Conservation (phyloP, 2,888 invertebrate species). For the Deilephila elpenor region DNA sequence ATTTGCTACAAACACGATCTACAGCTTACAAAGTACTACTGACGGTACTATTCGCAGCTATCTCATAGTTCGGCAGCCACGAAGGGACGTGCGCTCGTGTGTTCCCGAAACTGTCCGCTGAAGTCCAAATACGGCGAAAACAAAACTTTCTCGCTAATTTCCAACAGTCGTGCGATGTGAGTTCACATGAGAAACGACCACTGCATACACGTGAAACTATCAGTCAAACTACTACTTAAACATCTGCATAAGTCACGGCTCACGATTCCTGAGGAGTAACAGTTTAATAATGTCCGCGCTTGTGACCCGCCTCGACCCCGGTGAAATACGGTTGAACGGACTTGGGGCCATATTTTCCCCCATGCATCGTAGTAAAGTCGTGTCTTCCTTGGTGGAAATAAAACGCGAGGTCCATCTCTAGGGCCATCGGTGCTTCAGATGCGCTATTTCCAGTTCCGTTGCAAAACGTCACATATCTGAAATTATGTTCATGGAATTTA, state of each 20-base stretch:
- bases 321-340: conserved; percentile 83
- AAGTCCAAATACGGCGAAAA: conserved; percentile 53
- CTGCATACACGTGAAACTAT: conserved; percentile 78
- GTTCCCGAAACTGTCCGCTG: conserved; percentile 28
- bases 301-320: conserved; percentile 74
- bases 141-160: conserved; percentile 77
- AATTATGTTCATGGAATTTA: conserved; percentile 27
- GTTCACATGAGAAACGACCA: conserved; percentile 80
- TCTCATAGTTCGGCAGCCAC: not conserved
- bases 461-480: conserved; percentile 49
- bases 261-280: conserved; percentile 78
- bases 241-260: conserved; percentile 84
- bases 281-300: conserved; percentile 83
- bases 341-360: conserved; percentile 80
- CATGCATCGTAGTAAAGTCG: conserved; percentile 81
- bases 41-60: not conserved
- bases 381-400: conserved; percentile 84
- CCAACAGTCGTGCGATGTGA: conserved; percentile 68
- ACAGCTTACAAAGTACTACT: too few relatives aligned
- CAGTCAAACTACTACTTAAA: conserved; percentile 82
- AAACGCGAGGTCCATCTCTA: conserved; percentile 83
- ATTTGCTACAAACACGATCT: too few relatives aligned
- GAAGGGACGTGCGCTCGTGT: not conserved
- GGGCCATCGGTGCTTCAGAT: conserved; percentile 83
- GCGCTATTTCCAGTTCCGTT: conserved; percentile 68